Percentiles rank a stretch among this genome's conserved stretches.
Conservation (phyloP, 2,113 vertebrate genomes). For the Nansenia antarctica region DNA sequence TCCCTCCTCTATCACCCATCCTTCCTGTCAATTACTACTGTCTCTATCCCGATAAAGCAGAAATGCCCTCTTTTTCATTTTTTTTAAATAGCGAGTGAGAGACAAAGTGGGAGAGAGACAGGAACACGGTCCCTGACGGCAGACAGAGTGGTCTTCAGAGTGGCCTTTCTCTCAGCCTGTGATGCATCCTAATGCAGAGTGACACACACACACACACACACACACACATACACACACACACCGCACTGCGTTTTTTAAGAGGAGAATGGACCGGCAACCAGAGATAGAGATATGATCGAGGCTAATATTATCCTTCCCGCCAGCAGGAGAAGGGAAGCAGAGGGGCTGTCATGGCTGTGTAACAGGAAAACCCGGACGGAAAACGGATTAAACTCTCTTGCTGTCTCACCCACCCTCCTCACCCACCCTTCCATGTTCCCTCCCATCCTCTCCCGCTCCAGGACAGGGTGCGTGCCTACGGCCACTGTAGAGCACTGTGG, state of each 20-base stretch:
- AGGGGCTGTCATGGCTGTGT: not conserved
- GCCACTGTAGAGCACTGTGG: not conserved
- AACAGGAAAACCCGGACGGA: not conserved
- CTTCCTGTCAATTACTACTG: no score
- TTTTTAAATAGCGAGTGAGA: not conserved
- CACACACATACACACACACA: not conserved
- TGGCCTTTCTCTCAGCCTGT: no score
- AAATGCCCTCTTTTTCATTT: no score
- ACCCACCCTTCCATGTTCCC: no score
- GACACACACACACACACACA: not conserved
- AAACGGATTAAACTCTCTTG: not conserved
- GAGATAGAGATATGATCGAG: not conserved
- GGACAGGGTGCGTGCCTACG: not conserved
- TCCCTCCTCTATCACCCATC: no score
- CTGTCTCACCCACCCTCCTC: not conserved
- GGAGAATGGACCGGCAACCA: not conserved
- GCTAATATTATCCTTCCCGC: not conserved
- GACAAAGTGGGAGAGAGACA: not conserved
- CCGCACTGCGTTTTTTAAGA: not conserved
- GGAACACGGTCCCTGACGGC: not conserved
- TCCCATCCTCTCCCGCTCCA: not conserved
- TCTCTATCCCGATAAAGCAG: no score
- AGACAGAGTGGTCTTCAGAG: not conserved
- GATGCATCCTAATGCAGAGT: no score
- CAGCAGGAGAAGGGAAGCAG: not conserved